Conservation (phyloP, 2,797 vertebrate species). For the Ptychobarbus kaznakovi region DNA sequence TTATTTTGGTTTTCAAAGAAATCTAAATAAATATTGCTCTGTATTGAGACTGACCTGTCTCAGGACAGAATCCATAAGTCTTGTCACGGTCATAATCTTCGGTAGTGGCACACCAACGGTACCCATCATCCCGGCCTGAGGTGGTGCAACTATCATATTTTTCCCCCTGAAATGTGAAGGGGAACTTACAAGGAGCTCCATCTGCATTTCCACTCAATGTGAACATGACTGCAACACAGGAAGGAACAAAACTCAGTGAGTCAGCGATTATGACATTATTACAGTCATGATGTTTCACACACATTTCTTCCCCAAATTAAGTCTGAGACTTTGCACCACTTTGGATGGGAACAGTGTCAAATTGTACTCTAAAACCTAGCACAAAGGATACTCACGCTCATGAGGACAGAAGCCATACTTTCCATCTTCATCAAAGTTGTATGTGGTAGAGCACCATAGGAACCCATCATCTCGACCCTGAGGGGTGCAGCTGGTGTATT, state of each 20-base stretch:
- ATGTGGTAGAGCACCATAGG: conserved; percentile 95
- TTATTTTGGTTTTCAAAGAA: not conserved
- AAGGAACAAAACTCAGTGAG: not conserved
- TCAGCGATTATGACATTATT: conserved; percentile 10
- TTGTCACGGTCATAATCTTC: conserved; percentile 93
- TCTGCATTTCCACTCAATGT: conserved; percentile 93
- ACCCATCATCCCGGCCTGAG: conserved; percentile 90
- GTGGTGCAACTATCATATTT: conserved; percentile 92
- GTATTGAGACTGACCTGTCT: conserved; percentile 82
- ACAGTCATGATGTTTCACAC: not conserved
- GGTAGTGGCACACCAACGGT: conserved; percentile 96
- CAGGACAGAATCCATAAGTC: conserved; percentile 94
- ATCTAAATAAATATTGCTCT: conserved; percentile 1
- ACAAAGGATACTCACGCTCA: conserved; percentile 84
- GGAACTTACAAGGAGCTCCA: conserved; percentile 93
- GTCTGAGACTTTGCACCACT: conserved; percentile 1
- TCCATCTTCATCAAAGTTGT: conserved; percentile 92
- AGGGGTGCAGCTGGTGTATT: conserved; percentile 91
- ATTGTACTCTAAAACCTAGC: not conserved
- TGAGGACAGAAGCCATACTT: conserved; percentile 99
- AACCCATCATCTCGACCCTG: conserved; percentile 94
- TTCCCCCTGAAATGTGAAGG: conserved; percentile 91
- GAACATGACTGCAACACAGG: conserved; percentile 86
- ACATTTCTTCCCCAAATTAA: not conserved
- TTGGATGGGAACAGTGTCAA: not conserved